Evolutionary conservation across 2,113 vertebrate species (phyloP).

Genomic region (Tachysurus fulvidraco): DNA sequence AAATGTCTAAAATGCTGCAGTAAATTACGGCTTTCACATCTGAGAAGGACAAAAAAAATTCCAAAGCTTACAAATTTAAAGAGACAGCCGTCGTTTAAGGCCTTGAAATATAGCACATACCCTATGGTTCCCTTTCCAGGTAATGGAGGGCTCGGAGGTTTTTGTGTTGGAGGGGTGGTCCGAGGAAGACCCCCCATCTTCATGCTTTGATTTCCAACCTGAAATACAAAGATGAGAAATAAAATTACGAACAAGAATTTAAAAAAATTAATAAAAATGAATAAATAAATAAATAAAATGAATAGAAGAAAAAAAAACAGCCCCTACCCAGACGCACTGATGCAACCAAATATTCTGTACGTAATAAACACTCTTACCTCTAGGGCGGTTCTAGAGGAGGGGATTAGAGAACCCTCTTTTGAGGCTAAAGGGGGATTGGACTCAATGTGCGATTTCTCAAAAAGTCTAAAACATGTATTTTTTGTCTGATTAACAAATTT

Average conservation of each 20-base stretch:
- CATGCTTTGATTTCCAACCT: conserved; percentile 91
- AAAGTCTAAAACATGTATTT: background rate
- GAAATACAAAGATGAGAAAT: conserved; percentile 38
- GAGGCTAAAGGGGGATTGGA: background rate
- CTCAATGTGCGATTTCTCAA: background rate
- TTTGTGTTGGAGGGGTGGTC: conserved; percentile 90
- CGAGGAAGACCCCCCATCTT: conserved; percentile 88
- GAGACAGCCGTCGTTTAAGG: background rate
- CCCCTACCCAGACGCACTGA: background rate
- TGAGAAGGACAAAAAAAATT: background rate
- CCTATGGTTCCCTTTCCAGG: conserved; percentile 89
- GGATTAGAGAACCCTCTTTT: background rate
- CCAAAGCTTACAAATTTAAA: background rate
- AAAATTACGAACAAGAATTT: background rate
- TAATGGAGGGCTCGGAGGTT: conserved; percentile 90
- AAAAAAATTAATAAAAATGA: conserved; percentile 18
- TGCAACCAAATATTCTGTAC: background rate
- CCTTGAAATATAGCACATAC: conserved; percentile 68
- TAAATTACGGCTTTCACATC: background rate
- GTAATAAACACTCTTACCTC: background rate
- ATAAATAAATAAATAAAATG: conserved; percentile 13
- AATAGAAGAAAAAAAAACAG: too few species aligned
- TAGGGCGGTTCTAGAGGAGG: background rate
- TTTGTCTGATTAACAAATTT: background rate
- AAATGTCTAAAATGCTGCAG: background rate